Percentiles rank a stretch among this genome's conserved stretches.
Conservation (phyloP, 2,797 vertebrate genomes). For the Acrossocheilus wenchowensis region DNA sequence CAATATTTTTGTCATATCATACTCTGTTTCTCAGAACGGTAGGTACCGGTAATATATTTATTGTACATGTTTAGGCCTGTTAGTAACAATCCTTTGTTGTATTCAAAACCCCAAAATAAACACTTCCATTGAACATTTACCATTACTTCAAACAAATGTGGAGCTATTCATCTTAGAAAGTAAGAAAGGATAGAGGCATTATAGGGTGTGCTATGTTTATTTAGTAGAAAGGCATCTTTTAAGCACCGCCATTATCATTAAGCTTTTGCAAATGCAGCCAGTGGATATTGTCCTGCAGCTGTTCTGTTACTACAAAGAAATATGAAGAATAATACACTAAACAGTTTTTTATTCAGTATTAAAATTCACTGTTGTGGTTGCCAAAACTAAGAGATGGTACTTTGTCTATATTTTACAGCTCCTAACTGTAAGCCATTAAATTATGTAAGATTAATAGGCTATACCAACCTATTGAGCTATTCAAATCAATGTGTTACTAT, state of each 20-base stretch:
- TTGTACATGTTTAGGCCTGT: not conserved
- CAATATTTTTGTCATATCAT: not conserved
- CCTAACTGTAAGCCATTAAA: not conserved
- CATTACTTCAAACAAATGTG: conserved; percentile 17
- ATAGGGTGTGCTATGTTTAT: conserved; percentile 33
- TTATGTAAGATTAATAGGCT: not conserved
- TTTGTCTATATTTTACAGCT: not conserved
- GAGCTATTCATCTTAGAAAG: conserved; percentile 16
- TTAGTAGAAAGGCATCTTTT: conserved; percentile 23
- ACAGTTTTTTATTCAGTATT: too few species aligned
- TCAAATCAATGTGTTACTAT: not conserved
- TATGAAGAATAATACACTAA: not conserved
- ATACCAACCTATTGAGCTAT: not conserved
- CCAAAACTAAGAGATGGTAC: not conserved
- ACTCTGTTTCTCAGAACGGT: not conserved
- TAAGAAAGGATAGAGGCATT: conserved; percentile 10
- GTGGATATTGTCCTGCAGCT: conserved; percentile 23
- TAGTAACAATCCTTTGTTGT: not conserved
- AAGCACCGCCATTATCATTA: conserved; percentile 18
- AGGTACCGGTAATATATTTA: not conserved
- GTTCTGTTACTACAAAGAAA: not conserved
- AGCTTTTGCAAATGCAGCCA: conserved; percentile 21
- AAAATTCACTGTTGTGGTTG: not conserved
- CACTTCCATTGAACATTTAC: conserved; percentile 1
- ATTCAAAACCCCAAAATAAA: conserved; percentile 8